A percentile compares a stretch with the other conserved stretches of the same genome.
These are phyloP conservation scores for Eurois occulta DNA, from an alignment of 2,888 invertebrate species.

Conservation along the genomic window DNA sequence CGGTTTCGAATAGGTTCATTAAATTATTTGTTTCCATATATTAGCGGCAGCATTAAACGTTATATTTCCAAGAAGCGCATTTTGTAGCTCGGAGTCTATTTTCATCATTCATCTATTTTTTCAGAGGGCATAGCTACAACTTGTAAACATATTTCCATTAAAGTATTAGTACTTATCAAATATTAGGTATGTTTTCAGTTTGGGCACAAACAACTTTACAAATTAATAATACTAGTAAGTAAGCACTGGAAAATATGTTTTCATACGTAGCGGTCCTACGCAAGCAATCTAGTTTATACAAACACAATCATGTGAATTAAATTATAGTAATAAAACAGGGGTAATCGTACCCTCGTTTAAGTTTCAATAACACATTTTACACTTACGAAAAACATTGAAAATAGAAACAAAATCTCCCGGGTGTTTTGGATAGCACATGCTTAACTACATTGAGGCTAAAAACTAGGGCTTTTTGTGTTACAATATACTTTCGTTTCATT, in stretches of 20 bases:
- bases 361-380: neutral
- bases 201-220: neutral
- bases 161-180: neutral
- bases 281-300: neutral
- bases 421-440: neutral
- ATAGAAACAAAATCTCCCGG: neutral
- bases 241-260: constrained; percentile 8
- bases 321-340: constrained; percentile 17
- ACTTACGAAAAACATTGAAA: neutral
- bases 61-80: neutral
- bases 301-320: neutral
- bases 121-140: neutral
- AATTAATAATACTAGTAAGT: constrained; percentile 1
- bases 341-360: neutral
- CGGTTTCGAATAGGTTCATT: constrained; percentile 31
- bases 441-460: neutral
- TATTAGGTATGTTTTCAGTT: neutral
- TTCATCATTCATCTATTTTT: neutral
- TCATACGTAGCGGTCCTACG: neutral
- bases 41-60: neutral
- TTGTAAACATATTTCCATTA: neutral
- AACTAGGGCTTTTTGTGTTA: neutral
- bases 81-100: neutral
- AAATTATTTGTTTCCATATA: neutral
- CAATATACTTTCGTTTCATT: neutral